Evolutionary conservation across 2,888 invertebrate genomes (phyloP), one percentile per base, ranked within the genome.

Genomic region (Drosophila hamatofila): DNA sequence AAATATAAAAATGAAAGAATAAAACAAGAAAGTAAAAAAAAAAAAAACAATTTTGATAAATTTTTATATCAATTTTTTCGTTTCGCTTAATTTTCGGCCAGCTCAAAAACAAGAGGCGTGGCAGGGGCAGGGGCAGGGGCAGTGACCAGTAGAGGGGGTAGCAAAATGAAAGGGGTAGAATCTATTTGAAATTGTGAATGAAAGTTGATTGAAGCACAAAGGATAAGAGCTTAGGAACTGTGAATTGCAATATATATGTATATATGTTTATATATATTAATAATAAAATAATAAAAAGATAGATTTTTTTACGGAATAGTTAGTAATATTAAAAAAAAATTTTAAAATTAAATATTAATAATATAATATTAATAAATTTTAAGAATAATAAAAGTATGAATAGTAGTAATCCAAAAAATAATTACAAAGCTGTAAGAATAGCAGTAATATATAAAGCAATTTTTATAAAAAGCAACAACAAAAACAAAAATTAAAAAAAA

Each of bases 51-150:
- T 77, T 76, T 67, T 68, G 72, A 78, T 83, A 86, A 64, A 77
- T 83, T 81, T 83, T 83, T 74, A 71, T 70, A 62, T 69, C 49
- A 75, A 75, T 82, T 80, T 74, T 66, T 78, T 66, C 70, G 67
- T 75, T 71, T 48, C 71, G 58, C 27, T 62, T 59, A 55, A 64
- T 58, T 65, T 39, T 44, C 35, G 44, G 58, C 58, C 69, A 72
- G 68, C 41, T n/a, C 35, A 37, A 6, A 7, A 27, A 4, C 21
- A 25, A 42, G 39, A 33, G 18, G n/a, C 59, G 37, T 39, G 46
- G 42, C 11, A 70, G 33, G 27, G 14, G 16, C 48, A 58, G 61
- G 55, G 58, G 39, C 6, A 21, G 49, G 33, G 33, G 18, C 2
- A 30, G 30, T 3, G 21, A 23, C 1, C 4, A 12, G 49, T 0